Conservation (phyloP, 2,888 invertebrate species). For the Trachelus tabidus region DNA sequence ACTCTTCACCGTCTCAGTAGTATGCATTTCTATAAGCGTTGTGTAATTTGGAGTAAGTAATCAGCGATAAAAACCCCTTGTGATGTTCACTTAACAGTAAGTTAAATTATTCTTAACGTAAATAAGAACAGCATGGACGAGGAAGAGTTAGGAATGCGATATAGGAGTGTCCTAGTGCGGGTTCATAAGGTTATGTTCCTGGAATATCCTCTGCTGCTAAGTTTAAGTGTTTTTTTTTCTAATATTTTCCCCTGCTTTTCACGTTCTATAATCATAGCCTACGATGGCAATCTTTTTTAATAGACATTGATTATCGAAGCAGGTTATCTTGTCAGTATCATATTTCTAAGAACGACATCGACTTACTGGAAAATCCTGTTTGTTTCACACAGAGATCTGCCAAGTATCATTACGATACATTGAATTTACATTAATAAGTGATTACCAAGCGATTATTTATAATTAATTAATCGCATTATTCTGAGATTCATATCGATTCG, state of each 20-base stretch:
- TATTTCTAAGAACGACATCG: neutral
- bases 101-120: neutral
- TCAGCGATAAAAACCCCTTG: neutral
- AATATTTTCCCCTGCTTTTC: neutral
- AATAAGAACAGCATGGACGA: neutral
- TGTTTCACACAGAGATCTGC: neutral
- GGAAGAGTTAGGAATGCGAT: neutral
- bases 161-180: neutral
- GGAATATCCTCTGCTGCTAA: neutral
- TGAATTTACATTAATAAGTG: neutral
- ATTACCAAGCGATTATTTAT: neutral
- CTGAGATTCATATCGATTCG: neutral
- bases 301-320: too few relatives aligned
- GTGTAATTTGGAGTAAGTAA: neutral
- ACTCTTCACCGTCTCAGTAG: slow-evolving; percentile 34
- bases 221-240: neutral
- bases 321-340: neutral
- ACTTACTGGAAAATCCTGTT: neutral
- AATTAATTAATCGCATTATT: neutral
- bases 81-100: neutral
- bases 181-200: neutral
- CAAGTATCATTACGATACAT: neutral
- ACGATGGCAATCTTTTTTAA: neutral
- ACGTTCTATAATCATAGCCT: neutral
- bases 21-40: neutral